A percentile compares a stretch with the other conserved stretches of the same genome.
phyloP scores from a whole-genome alignment of 2,797 vertebrate species.

The Phrynocephalus vlangalii region DNA sequence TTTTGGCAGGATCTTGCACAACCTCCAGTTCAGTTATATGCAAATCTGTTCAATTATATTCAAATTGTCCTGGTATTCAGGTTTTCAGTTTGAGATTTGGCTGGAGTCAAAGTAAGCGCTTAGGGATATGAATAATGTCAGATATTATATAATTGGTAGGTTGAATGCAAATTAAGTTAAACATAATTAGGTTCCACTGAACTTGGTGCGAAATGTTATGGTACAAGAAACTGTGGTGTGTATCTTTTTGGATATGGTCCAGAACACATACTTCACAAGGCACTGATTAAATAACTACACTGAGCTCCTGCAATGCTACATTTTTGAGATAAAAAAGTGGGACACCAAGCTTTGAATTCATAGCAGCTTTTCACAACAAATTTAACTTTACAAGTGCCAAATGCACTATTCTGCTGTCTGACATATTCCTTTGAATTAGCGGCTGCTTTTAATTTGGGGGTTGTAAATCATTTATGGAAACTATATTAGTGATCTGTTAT shows the following conservation, averaged over 20 bases:
- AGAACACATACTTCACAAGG: not conserved
- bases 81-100: not conserved
- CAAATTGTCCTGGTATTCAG: not conserved
- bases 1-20: not conserved
- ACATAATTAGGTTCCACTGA: not conserved
- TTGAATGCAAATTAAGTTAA: not conserved
- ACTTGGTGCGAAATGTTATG: not conserved
- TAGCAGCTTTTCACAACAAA: conserved; percentile 39
- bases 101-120: not conserved
- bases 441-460: conserved; percentile 43
- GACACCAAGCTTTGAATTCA: conserved; percentile 47
- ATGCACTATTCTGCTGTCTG: conserved; percentile 37
- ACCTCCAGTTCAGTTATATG: not conserved
- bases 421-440: conserved; percentile 69
- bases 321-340: conserved; percentile 12
- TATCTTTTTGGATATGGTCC: not conserved
- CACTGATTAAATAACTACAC: conserved; percentile 16
- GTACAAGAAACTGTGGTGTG: not conserved
- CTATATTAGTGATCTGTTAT: conserved; percentile 49
- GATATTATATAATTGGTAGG: not conserved
- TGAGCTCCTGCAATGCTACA: not conserved
- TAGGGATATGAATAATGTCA: not conserved
- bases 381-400: conserved; percentile 59
- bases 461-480: conserved; percentile 69
- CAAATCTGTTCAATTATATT: not conserved